Evolutionary conservation across 2,888 invertebrate species (phyloP).

Genomic region (Ophion ellenae): DNA sequence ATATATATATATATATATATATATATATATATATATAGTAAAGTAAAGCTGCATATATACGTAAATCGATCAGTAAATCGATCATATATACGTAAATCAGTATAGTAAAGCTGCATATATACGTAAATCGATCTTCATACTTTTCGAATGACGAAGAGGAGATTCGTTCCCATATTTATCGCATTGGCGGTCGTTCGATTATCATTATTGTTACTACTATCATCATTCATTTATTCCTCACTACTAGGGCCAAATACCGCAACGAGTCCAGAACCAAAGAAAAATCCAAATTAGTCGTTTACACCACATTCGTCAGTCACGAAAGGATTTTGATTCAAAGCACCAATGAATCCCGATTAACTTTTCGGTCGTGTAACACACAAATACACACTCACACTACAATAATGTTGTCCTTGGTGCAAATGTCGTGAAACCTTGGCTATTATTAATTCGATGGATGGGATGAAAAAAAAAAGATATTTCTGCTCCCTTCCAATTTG

Average conservation of each 20-base stretch:
- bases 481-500: neutral
- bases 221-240: slow-evolving; percentile 3
- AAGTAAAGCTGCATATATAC: too few species aligned
- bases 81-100: too few species aligned
- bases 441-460: neutral
- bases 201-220: neutral
- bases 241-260: slow-evolving; percentile 74
- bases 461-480: slow-evolving; percentile 2
- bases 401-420: slow-evolving; percentile 16
- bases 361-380: slow-evolving; percentile 14
- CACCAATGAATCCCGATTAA: slow-evolving; percentile 33
- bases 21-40: too few species aligned
- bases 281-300: slow-evolving; percentile 77
- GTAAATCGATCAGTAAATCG: too few species aligned
- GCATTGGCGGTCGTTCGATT: neutral
- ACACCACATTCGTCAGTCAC: slow-evolving; percentile 75
- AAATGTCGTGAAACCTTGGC: slow-evolving; percentile 1
- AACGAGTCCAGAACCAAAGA: slow-evolving; percentile 77
- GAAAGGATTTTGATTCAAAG: slow-evolving; percentile 17
- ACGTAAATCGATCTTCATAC: too few species aligned
- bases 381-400: neutral
- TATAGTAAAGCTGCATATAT: too few species aligned
- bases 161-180: neutral
- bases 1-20: too few species aligned
- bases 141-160: too few species aligned